Evolutionary conservation across 2,797 vertebrate genomes (phyloP).

Genomic region (Trachurus trachurus): DNA sequence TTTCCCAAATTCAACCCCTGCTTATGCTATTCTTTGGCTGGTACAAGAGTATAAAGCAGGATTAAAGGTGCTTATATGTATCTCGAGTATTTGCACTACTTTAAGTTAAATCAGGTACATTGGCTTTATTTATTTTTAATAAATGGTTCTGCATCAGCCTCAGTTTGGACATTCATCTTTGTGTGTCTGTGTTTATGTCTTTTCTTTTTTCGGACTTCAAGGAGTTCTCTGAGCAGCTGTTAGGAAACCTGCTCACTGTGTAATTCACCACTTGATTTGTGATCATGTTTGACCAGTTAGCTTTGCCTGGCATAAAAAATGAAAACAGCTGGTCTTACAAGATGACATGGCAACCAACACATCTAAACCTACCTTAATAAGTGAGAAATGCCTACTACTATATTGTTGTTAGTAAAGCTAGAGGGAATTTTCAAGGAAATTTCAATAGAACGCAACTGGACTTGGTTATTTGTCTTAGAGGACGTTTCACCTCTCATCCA

Average conservation of each 20-base stretch:
- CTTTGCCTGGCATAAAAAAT: neutral
- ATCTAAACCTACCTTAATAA: neutral
- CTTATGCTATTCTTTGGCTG: conserved; percentile 61
- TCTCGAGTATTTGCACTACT: conserved; percentile 67
- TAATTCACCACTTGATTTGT: neutral
- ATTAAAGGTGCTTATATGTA: conserved; percentile 50
- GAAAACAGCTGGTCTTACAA: neutral
- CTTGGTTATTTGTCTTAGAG: no score
- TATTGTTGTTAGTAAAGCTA: no score
- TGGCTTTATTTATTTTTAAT: conserved; percentile 77
- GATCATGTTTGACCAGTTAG: neutral
- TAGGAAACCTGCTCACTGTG: neutral
- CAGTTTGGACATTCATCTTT: conserved; percentile 83
- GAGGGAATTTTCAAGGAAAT: no score
- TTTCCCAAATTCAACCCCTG: conserved; percentile 34
- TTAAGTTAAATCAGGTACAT: conserved; percentile 65
- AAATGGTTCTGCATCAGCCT: conserved; percentile 79
- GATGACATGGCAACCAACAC: neutral
- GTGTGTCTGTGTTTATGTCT: conserved; percentile 76
- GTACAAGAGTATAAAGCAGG: conserved; percentile 57
- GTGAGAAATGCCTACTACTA: no score
- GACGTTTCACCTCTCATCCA: no score
- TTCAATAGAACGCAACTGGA: no score
- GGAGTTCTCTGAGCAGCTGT: conserved; percentile 2
- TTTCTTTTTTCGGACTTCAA: conserved; percentile 22